phyloP scores from a whole-genome alignment of 2,888 invertebrate species.

The Nemapogon koenigi region DNA sequence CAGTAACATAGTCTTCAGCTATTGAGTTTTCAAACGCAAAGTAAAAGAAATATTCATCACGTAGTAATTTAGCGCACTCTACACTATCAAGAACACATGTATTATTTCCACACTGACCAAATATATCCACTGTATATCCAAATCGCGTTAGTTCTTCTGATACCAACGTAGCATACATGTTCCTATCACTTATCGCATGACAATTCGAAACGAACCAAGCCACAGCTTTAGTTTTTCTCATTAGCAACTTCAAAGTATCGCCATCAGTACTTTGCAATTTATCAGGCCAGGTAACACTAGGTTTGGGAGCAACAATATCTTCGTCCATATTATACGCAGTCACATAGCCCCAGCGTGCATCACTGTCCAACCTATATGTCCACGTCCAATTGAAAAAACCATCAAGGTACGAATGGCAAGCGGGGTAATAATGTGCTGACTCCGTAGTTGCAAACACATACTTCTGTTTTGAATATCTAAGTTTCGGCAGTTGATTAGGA shows the following conservation, averaged over 20 bases:
- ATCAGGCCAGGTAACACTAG: conserved; percentile 22
- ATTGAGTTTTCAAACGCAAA: conserved; percentile 41
- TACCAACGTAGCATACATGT: conserved; percentile 28
- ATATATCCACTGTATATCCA: conserved; percentile 30
- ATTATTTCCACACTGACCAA: conserved; percentile 24
- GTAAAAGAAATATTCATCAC: conserved; percentile 35
- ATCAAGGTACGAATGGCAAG: conserved; percentile 31
- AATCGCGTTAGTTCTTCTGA: conserved; percentile 31
- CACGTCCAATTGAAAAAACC: conserved; percentile 42
- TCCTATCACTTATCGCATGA: conserved; percentile 20
- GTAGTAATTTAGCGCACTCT: conserved; percentile 16
- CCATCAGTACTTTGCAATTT: conserved; percentile 26
- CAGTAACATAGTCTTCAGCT: conserved; percentile 35
- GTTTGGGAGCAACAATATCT: conserved; percentile 28
- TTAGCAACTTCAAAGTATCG: conserved; percentile 22
- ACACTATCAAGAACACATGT: conserved; percentile 20
- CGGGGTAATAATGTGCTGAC: conserved; percentile 25
- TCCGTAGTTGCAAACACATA: conserved; percentile 31
- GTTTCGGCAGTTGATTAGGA: conserved; percentile 20
- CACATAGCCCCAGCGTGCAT: conserved; percentile 31
- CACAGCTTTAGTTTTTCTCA: conserved; percentile 28
- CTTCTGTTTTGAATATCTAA: conserved; percentile 22
- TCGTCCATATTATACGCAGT: conserved; percentile 24
- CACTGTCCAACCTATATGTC: conserved; percentile 36
- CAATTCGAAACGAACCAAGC: conserved; percentile 36